Evolutionary conservation across 2,888 invertebrate genomes (phyloP), one percentile per base, ranked within the genome.

Genomic region (Polylopha cassiicola): DNA sequence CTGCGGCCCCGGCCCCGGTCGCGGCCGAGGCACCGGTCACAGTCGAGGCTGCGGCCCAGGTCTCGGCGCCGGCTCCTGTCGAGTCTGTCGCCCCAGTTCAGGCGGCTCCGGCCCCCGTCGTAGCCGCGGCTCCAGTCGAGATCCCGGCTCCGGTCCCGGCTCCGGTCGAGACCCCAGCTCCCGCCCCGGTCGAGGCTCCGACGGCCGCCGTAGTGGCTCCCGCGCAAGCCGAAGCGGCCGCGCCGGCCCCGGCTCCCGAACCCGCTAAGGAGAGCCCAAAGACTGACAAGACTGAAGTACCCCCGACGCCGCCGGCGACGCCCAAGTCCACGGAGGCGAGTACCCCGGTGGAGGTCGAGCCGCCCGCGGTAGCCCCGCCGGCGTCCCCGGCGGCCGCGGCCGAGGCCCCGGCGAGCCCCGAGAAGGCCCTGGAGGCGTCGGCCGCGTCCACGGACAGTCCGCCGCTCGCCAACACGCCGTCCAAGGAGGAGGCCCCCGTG

Each of bases 391-490:
- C 36, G 6, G 17, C 29, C 2, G 44, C 24, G n/a, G 9, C 39
- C 20, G 39, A 33, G 22, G 11, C 48, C 4, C 39, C 50, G 20
- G 43, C 36, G 8, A 30, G 44, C 32, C 44, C 49, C 11, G 37
- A 37, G n/a, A n/a, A n/a, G 11, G 23, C 37, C 8, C 24, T 39
- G 9, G 47, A 50, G 4, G 39, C 29, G 4, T 31, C 48, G 2
- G 37, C 46, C 3, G 45, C 55, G 11, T 48, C 62, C 7, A 49
- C 60, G n/a, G 84, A 84, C 47, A 84, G 85, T 44, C 82, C 80
- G 11, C 82, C 85, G 2, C 57, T 85, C 36, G 82, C 73, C 34
- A 62, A 69, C 52, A 82, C 84, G 6, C 82, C 86, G 30, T 70
- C 79, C 39, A 78, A 77, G 48, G 84, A 81, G 51, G 73, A 69